Base-by-base conservation (phyloP, 2,888 invertebrate genomes). In the Lasioglossum oenotherae region DNA sequence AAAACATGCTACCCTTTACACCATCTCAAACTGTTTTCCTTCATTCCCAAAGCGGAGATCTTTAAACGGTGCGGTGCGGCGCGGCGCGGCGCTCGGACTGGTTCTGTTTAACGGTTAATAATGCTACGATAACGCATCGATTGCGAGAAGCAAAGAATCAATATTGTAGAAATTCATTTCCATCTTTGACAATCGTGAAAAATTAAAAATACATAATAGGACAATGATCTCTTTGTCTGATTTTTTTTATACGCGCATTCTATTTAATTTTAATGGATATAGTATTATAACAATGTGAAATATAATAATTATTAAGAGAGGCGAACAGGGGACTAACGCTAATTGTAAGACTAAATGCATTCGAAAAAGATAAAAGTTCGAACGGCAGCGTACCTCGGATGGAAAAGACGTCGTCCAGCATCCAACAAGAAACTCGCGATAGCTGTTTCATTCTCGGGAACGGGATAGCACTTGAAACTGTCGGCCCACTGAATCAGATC, bases 401-500 rank as follows among this genome's bases (percentile, higher is more conserved):
- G 82, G 53, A 94, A 95, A 10, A 95, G 57, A 10, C 93, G 91
- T 75, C 87, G 88, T 8, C 94, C 94, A 64, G 93, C 89, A 49
- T 95, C 92, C 38, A 94, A 78, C 35, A 94, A 85, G 80, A 93
- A 88, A 72, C 82, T 86, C 0, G 92, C 92, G 27, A 93, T 79
- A 23, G 91, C 90, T 0, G 88, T 74, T 41, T 92, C 92, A 23
- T 89, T 89, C 71, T 94, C 93, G 0, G 92, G 90, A 0, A 75
- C 76, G 0, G 93, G 93, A 88, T 95, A 95, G 85, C 92, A 92
- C 60, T 90, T 90, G 19, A 95, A 83, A 49, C 91, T 88, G 19
- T 91, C 91, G 0, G 94, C 92, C 95, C 95, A 95, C 5, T 88
- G 81, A 16, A 93, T 88, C 46, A 95, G 87, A 87, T 95, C 93